Percentiles rank a stretch among this genome's conserved stretches.
Conservation (phyloP, 2,113 vertebrate species). For the Platichthys flesus region DNA sequence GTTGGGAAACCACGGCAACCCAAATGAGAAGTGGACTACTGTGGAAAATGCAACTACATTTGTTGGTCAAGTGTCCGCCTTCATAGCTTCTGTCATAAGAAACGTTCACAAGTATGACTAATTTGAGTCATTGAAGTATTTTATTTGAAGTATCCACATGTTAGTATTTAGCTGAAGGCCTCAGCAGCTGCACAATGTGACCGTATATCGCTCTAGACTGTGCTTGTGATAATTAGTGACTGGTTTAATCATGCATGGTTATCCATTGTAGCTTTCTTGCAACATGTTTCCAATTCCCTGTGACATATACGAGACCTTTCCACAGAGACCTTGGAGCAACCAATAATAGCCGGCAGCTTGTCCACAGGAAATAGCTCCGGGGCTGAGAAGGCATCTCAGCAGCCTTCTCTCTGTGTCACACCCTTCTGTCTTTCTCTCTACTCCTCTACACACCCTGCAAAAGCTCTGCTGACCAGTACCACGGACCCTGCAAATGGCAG, state of each 20-base stretch:
- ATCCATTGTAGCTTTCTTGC: not conserved
- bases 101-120: no score
- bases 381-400: constrained; percentile 62
- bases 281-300: constrained; percentile 8
- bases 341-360: constrained; percentile 56
- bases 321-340: constrained; percentile 31
- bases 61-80: not conserved
- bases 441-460: constrained; percentile 42
- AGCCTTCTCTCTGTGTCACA: constrained; percentile 61
- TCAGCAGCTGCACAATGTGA: not conserved
- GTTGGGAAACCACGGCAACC: no score
- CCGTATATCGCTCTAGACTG: not conserved
- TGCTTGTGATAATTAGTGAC: not conserved
- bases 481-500: constrained; percentile 41
- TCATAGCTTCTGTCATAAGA: no score
- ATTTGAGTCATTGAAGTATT: not conserved
- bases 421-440: constrained; percentile 17
- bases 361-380: constrained; percentile 71
- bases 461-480: constrained; percentile 56
- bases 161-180: not conserved
- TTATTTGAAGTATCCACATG: not conserved
- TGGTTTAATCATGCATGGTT: not conserved
- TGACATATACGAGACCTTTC: constrained; percentile 28
- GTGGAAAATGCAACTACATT: not conserved
- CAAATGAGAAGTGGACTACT: no score